A percentile compares a stretch with the other conserved stretches of the same genome.
These are phyloP conservation scores for Orestias chungarensis DNA, from an alignment of 2,797 vertebrate genomes.

Conservation along the genomic window DNA sequence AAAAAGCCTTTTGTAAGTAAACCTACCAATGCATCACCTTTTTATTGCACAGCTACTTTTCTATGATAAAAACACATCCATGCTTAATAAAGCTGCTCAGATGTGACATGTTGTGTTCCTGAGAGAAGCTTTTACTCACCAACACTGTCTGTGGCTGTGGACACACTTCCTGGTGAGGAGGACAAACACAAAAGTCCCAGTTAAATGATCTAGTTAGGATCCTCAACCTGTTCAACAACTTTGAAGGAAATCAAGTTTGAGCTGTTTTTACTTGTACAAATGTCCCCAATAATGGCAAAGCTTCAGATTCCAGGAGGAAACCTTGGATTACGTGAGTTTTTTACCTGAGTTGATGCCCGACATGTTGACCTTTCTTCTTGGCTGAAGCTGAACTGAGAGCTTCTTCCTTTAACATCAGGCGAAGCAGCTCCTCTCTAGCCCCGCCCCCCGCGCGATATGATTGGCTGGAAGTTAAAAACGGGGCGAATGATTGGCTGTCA, in stretches of 20 bases:
- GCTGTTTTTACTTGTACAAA: not conserved
- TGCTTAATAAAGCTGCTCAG: not conserved
- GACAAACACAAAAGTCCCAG: not conserved
- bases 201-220: not conserved
- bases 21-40: not conserved
- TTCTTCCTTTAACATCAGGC: rapidly evolving
- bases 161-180: slow-evolving; percentile 64
- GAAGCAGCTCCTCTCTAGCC: not conserved
- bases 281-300: rapidly evolving
- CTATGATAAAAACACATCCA: not conserved
- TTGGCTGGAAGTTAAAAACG: slow-evolving; percentile 37
- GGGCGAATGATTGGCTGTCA: slow-evolving; percentile 33
- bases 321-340: not conserved
- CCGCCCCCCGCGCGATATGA: slow-evolving; percentile 29
- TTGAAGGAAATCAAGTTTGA: not conserved
- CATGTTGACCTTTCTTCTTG: slow-evolving; percentile 18
- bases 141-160: slow-evolving; percentile 29
- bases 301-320: not conserved
- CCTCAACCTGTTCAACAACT: not conserved
- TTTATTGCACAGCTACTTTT: not conserved
- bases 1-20: not conserved
- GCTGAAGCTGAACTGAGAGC: not conserved
- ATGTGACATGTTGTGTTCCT: not conserved
- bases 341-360: slow-evolving; percentile 53
- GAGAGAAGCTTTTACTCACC: slow-evolving; percentile 45